These are phyloP conservation scores for Rousettus madagascariensis DNA, from an alignment of 2,797 vertebrate species.

Conservation along the genomic window DNA sequence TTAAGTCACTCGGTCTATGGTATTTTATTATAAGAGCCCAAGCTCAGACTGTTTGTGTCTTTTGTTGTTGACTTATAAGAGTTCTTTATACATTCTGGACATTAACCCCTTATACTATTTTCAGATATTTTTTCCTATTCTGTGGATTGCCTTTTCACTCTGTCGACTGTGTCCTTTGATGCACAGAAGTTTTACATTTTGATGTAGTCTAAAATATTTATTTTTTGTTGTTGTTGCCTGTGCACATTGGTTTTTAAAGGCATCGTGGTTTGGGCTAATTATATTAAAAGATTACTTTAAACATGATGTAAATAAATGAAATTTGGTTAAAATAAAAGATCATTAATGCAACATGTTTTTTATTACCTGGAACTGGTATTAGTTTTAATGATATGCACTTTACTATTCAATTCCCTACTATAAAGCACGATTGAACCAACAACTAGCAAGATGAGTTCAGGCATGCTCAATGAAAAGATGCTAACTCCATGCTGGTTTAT, in stretches of 20 bases:
- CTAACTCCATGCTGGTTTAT: conserved; percentile 17
- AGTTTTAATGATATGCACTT: conserved; percentile 20
- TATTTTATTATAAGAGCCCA: not conserved
- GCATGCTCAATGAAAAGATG: not conserved
- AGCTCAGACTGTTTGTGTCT: not conserved
- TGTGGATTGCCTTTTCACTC: not conserved
- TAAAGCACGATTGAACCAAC: not conserved
- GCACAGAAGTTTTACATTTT: not conserved
- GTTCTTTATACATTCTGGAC: conserved; percentile 15
- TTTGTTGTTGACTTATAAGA: not conserved
- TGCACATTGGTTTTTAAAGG: conserved; percentile 6
- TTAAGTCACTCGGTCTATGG: not conserved
- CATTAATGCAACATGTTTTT: conserved; percentile 35
- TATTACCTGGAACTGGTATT: conserved; percentile 28
- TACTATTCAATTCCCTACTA: conserved; percentile 8
- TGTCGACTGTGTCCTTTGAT: not conserved
- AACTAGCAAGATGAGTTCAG: conserved; percentile 1
- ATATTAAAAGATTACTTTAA: conserved; percentile 12
- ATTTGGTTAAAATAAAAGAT: conserved; percentile 56
- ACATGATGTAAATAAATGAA: conserved; percentile 30
- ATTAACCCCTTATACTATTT: not conserved
- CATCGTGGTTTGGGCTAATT: not conserved
- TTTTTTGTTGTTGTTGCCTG: not conserved
- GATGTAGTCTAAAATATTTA: not conserved
- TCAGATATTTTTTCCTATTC: conserved; percentile 15